Conservation (phyloP, 2,113 vertebrate species). For the Ceyx melanurus region DNA sequence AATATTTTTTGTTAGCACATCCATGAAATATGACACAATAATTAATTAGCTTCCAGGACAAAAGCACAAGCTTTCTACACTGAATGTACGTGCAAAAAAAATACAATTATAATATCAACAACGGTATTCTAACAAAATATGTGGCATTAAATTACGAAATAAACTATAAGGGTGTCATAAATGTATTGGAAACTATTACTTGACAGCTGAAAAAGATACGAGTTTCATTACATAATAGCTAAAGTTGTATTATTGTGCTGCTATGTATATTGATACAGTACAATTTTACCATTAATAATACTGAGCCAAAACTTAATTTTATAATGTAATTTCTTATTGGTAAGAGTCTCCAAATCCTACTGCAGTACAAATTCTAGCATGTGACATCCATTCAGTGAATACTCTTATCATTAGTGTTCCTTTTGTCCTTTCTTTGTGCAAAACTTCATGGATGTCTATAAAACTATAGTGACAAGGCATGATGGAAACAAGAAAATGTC, state of each 20-base stretch:
- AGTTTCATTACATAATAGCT: constrained; percentile 61
- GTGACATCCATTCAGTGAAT: constrained; percentile 27
- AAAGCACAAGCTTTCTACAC: constrained; percentile 34
- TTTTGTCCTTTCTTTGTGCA: constrained; percentile 33
- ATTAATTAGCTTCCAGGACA: constrained; percentile 81
- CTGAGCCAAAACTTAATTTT: constrained; percentile 32
- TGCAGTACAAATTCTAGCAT: not conserved
- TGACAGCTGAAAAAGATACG: constrained; percentile 71
- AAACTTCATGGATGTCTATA: constrained; percentile 56
- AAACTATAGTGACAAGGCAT: constrained; percentile 58
- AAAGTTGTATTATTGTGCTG: constrained; percentile 58
- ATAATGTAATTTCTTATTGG: constrained; percentile 16
- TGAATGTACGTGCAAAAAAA: constrained; percentile 44
- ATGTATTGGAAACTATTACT: constrained; percentile 77
- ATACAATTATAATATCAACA: constrained; percentile 50
- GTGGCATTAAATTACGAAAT: constrained; percentile 68
- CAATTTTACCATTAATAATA: constrained; percentile 69
- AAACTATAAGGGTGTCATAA: constrained; percentile 74
- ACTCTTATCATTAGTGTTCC: constrained; percentile 39
- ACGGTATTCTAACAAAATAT: constrained; percentile 57
- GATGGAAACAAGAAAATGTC: constrained; percentile 59
- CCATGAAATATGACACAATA: constrained; percentile 85
- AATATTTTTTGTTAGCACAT: constrained; percentile 80
- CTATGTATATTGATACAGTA: constrained; percentile 70
- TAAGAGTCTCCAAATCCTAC: constrained; percentile 28